Conservation (phyloP, 2,888 invertebrate genomes). For the Rhabditoides inermis region DNA sequence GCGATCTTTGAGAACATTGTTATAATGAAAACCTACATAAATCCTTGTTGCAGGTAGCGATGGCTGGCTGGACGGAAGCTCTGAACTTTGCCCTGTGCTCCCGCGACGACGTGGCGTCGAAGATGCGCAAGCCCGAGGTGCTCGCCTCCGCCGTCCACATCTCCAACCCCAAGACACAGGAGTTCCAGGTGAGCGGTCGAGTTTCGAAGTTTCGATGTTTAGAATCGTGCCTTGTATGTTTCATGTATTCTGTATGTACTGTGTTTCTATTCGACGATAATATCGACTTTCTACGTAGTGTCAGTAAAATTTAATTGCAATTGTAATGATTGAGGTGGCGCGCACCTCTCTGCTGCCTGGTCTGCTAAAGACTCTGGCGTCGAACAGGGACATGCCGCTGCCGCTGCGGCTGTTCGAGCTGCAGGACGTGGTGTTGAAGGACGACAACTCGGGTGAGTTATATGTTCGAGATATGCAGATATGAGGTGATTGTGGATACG, state of each 20-base stretch:
- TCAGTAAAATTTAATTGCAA: background rate
- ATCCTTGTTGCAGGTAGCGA: slow-evolving; percentile 79
- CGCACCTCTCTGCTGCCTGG: slow-evolving; percentile 82
- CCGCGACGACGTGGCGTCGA: slow-evolving; percentile 77
- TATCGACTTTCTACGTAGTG: no score
- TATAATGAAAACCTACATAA: no score
- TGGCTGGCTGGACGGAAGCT: slow-evolving; percentile 88
- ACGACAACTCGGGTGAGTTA: slow-evolving; percentile 57
- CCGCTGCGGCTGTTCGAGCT: slow-evolving; percentile 91
- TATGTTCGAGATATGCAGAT: background rate
- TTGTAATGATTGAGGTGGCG: slow-evolving; percentile 58
- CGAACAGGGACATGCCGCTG: slow-evolving; percentile 89
- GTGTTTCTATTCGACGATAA: no score
- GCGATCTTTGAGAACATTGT: no score
- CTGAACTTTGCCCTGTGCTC: slow-evolving; percentile 49
- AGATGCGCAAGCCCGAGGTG: slow-evolving; percentile 63
- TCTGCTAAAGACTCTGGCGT: slow-evolving; percentile 79
- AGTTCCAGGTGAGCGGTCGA: slow-evolving; percentile 70
- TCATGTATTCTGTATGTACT: no score
- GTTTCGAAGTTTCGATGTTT: no score
- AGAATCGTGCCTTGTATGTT: no score
- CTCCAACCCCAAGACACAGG: slow-evolving; percentile 89
- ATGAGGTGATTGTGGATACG: background rate
- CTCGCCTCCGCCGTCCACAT: slow-evolving; percentile 74
- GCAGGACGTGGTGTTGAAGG: slow-evolving; percentile 80